phyloP scores from a whole-genome alignment of 2,888 invertebrate genomes.

The Nymphalis c-album region DNA sequence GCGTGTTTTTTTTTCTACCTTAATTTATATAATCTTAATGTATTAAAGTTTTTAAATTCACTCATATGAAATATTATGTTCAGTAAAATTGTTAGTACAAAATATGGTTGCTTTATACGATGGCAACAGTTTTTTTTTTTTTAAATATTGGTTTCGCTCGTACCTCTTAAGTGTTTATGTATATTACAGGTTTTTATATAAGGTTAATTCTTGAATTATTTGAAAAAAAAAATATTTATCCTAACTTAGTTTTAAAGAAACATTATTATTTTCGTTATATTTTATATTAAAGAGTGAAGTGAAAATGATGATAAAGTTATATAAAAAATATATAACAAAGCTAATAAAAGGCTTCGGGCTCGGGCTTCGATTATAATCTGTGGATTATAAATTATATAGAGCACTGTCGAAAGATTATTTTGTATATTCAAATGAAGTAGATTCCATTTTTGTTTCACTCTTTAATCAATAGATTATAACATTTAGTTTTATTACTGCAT shows the following conservation, averaged over 20 bases:
- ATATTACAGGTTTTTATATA: conserved; percentile 54
- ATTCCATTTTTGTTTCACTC: conserved; percentile 13
- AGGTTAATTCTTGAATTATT: conserved; percentile 30
- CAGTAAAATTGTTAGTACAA: conserved; percentile 50
- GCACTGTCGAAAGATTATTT: not conserved
- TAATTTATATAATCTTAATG: conserved; percentile 1
- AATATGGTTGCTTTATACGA: conserved; percentile 50
- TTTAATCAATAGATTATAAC: conserved; percentile 16
- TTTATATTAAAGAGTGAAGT: conserved; percentile 7
- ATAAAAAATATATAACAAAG: not conserved
- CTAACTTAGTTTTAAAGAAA: conserved; percentile 13
- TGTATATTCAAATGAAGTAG: not conserved
- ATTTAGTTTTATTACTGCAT: conserved; percentile 16
- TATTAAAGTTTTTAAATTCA: conserved; percentile 19
- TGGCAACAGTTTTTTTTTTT: conserved; percentile 47
- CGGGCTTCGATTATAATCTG: not conserved
- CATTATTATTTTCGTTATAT: conserved; percentile 7
- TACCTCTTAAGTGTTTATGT: conserved; percentile 59
- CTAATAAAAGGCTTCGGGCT: not conserved
- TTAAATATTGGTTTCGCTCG: conserved; percentile 60
- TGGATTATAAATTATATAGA: not conserved
- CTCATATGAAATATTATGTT: conserved; percentile 20
- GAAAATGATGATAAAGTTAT: conserved; percentile 2
- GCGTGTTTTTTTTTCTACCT: conserved; percentile 31
- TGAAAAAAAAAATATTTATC: conserved; percentile 28